These are phyloP conservation scores for Podarcis muralis DNA, from an alignment of 2,113 vertebrate genomes.

Conservation along the genomic window DNA sequence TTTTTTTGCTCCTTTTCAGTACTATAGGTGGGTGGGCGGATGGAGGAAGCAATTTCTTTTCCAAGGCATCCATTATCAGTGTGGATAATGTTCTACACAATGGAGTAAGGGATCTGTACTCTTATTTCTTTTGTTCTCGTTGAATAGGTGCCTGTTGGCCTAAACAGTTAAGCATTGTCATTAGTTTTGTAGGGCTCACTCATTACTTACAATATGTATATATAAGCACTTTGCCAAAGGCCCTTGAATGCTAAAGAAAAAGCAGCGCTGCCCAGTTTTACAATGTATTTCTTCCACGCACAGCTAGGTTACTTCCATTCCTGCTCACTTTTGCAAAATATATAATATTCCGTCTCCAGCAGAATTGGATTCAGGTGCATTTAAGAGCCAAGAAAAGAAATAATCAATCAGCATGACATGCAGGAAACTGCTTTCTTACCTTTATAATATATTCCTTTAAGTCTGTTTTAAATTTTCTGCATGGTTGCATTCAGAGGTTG, in stretches of 20 bases:
- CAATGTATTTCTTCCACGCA: not conserved
- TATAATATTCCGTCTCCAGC: not conserved
- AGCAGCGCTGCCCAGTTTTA: not conserved
- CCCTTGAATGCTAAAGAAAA: not conserved
- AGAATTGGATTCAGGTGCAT: not conserved
- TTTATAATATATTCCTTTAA: not conserved
- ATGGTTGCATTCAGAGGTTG: not conserved
- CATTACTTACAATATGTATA: not conserved
- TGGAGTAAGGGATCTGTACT: not conserved
- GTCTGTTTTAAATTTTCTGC: not conserved
- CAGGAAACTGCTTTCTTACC: not conserved
- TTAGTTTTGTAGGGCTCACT: not conserved
- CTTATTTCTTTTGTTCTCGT: not conserved
- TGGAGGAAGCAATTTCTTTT: not conserved
- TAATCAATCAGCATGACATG: not conserved
- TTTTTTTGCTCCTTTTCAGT: constrained; percentile 13
- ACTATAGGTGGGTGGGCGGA: not conserved
- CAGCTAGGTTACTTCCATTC: not conserved
- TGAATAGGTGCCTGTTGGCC: not conserved
- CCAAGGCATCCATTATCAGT: not conserved
- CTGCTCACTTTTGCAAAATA: not conserved
- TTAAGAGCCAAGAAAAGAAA: not conserved
- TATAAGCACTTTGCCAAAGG: not conserved
- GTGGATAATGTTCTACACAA: not conserved
- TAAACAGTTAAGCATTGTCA: not conserved